Evolutionary conservation across 2,797 vertebrate species (phyloP), one percentile per base, ranked within the genome.

Genomic region (Acanthurus tractus): DNA sequence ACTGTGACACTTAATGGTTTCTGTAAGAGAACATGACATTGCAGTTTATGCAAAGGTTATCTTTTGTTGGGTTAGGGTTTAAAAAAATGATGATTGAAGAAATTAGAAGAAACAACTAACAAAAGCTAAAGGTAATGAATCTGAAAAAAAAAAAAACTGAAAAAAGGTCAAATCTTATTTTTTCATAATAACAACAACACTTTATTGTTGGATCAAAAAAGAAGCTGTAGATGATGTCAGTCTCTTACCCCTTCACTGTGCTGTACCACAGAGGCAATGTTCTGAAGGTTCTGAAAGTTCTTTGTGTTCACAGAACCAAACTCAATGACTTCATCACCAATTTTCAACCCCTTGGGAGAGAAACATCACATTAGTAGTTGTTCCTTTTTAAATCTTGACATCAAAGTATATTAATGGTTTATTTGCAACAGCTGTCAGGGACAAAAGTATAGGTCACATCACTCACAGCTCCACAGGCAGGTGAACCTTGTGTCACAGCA

Each of bases 201-300:
- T 53, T 22, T 23, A 54, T 10, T 48, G 12, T 34, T 6, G 9
- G n/a, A 56, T 4, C 2, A 49, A 3, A 36, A 52, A 55, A 17
- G 25, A 36, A 45, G 29, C 15, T 12, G 29, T 11, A 29, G 3
- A 34, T 40, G 14, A 23, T 10, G 29, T 46, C 6, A 58, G 9
- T 36, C 14, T 74, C 97, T 95, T 81, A 99, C 98, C 95, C 96
- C 97, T 90, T 99, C 97, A 0, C 98, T 99, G 79, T 97, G 98
- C 85, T 99, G 97, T 13, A 99, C 97, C 79, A 99, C 97, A 0
- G 87, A 94, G 53, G 96, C 95, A 0, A 99, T 96, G 61, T 98
- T 98, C 74, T 97, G 97, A 64, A 99, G 94, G 18, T 93, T 97
- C 90, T 96, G 96, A 91, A 99, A 99, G 93, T 99, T 99, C 15